Percentiles rank a stretch among this genome's conserved stretches.
These are phyloP conservation scores for Embiotoca jacksoni DNA, from an alignment of 2,113 vertebrate genomes.

Conservation along the genomic window DNA sequence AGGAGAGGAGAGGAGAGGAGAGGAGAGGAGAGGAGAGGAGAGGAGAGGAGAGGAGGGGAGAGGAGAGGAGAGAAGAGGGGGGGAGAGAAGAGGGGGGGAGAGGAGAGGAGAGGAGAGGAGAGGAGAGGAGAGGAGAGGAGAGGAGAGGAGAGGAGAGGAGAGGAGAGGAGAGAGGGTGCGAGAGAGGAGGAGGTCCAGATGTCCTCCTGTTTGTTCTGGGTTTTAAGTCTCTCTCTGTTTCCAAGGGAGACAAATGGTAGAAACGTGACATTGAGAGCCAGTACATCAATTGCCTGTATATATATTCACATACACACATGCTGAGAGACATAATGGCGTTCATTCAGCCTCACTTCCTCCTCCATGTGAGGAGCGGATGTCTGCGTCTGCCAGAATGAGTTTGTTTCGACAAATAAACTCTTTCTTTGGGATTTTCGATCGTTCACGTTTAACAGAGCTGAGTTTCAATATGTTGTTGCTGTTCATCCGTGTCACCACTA, in stretches of 20 bases:
- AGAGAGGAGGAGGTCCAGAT: constrained; percentile 63
- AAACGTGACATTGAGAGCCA: constrained; percentile 75
- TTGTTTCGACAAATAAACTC: constrained; percentile 22
- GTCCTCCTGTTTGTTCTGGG: constrained; percentile 73
- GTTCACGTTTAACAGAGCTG: neutral
- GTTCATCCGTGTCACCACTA: neutral
- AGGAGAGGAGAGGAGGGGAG: constrained; percentile 27
- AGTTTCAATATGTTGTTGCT: neutral
- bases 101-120: too few species aligned
- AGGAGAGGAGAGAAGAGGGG: constrained; percentile 19
- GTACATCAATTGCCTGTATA: constrained; percentile 60
- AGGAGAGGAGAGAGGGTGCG: constrained; percentile 26
- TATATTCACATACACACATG: constrained; percentile 19
- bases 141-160: constrained; percentile 23
- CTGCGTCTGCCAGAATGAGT: constrained; percentile 10
- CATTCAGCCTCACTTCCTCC: constrained; percentile 52
- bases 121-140: too few species aligned
- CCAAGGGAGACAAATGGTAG: constrained; percentile 79
- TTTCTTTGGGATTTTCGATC: neutral
- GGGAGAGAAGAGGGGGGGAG: constrained; percentile 29
- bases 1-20: constrained; percentile 4
- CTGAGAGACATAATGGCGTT: constrained; percentile 27
- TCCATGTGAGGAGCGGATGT: constrained; percentile 18
- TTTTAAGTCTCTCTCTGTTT: constrained; percentile 69
- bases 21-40: neutral